A percentile compares a stretch with the other conserved stretches of the same genome.
These are phyloP conservation scores for Tenebrio molitor DNA, from an alignment of 1,140 invertebrate species.

Conservation along the genomic window DNA sequence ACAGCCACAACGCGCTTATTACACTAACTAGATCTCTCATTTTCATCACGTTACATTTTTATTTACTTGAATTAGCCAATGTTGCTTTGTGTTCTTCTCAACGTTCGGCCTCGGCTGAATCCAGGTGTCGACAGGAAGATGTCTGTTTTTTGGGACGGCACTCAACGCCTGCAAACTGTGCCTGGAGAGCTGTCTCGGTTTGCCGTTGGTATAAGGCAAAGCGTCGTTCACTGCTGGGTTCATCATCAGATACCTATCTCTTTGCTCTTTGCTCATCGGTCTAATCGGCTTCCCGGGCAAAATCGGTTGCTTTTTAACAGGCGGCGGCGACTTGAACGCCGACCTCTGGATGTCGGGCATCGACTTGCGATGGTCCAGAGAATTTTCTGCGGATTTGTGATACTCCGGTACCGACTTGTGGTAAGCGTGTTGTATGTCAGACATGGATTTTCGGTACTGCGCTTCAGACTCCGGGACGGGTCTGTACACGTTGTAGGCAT, in stretches of 20 bases:
- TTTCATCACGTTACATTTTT: too few relatives aligned
- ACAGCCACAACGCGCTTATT: too few relatives aligned
- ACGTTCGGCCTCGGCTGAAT: conserved; percentile 77
- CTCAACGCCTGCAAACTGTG: conserved; percentile 84
- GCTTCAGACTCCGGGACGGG: conserved; percentile 46
- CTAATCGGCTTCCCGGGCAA: conserved; percentile 61
- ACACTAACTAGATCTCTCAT: too few relatives aligned
- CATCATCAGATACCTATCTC: conserved; percentile 37
- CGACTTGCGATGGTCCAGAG: conserved; percentile 68
- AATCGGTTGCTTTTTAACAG: conserved; percentile 58
- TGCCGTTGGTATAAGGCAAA: not conserved
- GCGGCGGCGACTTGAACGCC: conserved; percentile 69
- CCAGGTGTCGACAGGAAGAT: conserved; percentile 80
- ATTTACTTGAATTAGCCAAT: conserved; percentile 89
- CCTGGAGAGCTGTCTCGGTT: conserved; percentile 66
- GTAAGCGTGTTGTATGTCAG: conserved; percentile 58
- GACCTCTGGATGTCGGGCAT: conserved; percentile 68
- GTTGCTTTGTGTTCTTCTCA: conserved; percentile 81
- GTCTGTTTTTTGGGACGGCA: conserved; percentile 80
- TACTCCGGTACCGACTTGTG: conserved; percentile 47
- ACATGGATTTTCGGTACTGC: conserved; percentile 60
- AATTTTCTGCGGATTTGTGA: conserved; percentile 13
- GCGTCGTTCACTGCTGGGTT: conserved; percentile 2
- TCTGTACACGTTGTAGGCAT: conserved; percentile 49
- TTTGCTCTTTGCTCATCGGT: conserved; percentile 60